Conservation (phyloP, 2,888 invertebrate species). For the Tetragnatha montana region DNA sequence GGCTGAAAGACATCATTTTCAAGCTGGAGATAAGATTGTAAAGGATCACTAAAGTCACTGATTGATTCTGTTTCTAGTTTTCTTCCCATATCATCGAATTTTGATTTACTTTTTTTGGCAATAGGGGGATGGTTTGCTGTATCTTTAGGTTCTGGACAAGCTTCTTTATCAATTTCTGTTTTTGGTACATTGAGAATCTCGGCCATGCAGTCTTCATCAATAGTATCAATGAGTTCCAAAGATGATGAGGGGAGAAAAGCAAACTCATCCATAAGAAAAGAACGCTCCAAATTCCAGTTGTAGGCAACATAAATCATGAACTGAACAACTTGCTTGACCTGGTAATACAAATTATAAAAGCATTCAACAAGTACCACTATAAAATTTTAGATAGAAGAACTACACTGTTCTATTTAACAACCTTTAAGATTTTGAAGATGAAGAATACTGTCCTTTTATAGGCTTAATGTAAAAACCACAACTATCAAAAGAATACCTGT, state of each 20-base stretch:
- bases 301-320: constrained; percentile 90
- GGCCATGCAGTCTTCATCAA: not conserved
- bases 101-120: constrained; percentile 50
- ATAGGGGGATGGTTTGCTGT: constrained; percentile 8
- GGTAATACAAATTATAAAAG: constrained; percentile 7
- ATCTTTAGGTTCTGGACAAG: not conserved
- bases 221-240: constrained; percentile 30
- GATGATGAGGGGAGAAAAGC: constrained; percentile 81
- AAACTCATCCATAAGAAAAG: constrained; percentile 91
- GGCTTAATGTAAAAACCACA: too few relatives aligned
- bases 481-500: too few relatives aligned
- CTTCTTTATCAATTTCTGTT: not conserved
- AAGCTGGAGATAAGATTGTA: constrained; percentile 80
- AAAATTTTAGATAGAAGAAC: too few relatives aligned
- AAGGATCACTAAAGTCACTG: constrained; percentile 89
- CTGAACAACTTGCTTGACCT: constrained; percentile 87
- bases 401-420: too few relatives aligned
- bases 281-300: constrained; percentile 93
- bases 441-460: too few relatives aligned
- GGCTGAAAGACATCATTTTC: constrained; percentile 75
- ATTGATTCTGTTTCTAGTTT: constrained; percentile 78
- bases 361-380: too few relatives aligned
- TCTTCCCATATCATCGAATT: constrained; percentile 49
- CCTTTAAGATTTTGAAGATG: too few relatives aligned
- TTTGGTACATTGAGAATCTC: not conserved